A percentile compares a stretch with the other conserved stretches of the same genome.
Conservation (phyloP, 2,113 vertebrate species). For the Corydoras sp. region DNA sequence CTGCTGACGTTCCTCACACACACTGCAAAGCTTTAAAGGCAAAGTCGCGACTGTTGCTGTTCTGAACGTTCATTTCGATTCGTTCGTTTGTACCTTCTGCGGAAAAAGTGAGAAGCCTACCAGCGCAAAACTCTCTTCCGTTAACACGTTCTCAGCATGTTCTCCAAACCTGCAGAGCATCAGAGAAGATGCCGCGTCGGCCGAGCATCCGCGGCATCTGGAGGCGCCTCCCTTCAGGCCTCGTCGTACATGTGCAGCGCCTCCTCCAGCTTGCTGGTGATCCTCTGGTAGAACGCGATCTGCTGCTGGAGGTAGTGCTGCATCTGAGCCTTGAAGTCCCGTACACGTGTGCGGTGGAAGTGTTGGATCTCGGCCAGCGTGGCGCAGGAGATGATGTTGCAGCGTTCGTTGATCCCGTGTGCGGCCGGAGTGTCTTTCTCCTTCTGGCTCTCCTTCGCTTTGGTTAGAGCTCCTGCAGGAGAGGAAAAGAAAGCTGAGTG, state of each 20-base stretch:
- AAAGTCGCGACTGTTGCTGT: too few relatives aligned
- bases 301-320: conserved; percentile 93
- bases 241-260: conserved; percentile 85
- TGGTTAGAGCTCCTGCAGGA: conserved; percentile 84
- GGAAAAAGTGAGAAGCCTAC: too few relatives aligned
- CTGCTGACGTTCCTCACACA: too few relatives aligned
- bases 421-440: conserved; percentile 85
- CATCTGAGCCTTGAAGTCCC: conserved; percentile 94
- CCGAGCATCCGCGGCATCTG: too few relatives aligned
- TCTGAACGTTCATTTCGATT: too few relatives aligned
- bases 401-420: conserved; percentile 83
- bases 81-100: too few relatives aligned
- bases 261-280: conserved; percentile 90
- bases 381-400: conserved; percentile 96
- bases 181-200: conserved; percentile 60
- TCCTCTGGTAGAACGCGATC: conserved; percentile 95
- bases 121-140: too few relatives aligned
- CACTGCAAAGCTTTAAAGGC: too few relatives aligned
- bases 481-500: neutral
- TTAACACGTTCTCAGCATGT: too few relatives aligned
- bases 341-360: conserved; percentile 90
- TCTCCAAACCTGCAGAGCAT: too few relatives aligned
- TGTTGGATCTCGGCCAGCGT: conserved; percentile 96
- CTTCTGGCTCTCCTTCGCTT: conserved; percentile 86
- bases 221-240: conserved; percentile 39